Evolutionary conservation across 2,888 invertebrate genomes (phyloP), one percentile per base, ranked within the genome.

Genomic region (Sialis fuliginosa): DNA sequence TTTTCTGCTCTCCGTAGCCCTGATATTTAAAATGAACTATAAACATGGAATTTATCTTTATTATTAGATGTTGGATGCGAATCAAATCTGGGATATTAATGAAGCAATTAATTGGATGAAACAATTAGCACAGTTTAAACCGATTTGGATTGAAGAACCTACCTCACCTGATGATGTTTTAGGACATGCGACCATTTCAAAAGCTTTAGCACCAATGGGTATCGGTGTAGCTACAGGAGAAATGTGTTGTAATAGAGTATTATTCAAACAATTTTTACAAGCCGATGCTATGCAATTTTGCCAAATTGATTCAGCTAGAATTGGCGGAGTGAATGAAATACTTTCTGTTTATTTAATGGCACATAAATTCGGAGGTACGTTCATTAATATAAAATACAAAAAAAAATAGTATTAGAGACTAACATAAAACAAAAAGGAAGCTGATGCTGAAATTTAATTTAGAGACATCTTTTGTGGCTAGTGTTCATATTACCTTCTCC

Each of bases 171-270:
- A 93, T 60, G 93, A 93, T 59, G 69, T 90, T 4, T 63, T 89
- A n/a, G 92, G 90, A 0, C 91, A 92, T 62, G 80, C 80, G 0
- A 67, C 72, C 44, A 89, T 92, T 52, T 74, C 87, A 0, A 73
- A 80, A 59, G 86, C 81, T 46, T 62, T 81, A 12, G 68, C 79
- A 52, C 81, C 84, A 0, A 68, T 76, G 39, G 81, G 80, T 6
- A 87, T 92, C 51, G 83, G 81, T 4, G 88, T 93, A 35, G 93
- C 92, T 1, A 87, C 88, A 0, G 93, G 92, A 1, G 92, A 93
- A 67, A 85, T 87, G 81, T 90, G 89, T 62, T 83, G 84, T 33
- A 93, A 93, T 69, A 71, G 91, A 47, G 82, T 92, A 0, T 79
- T 92, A 72, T 93, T 93, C 69, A 93, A 92, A 59, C 92, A 89